These are phyloP conservation scores for Sebastes ruberrimus DNA, from an alignment of 2,797 vertebrate genomes.

Conservation along the genomic window DNA sequence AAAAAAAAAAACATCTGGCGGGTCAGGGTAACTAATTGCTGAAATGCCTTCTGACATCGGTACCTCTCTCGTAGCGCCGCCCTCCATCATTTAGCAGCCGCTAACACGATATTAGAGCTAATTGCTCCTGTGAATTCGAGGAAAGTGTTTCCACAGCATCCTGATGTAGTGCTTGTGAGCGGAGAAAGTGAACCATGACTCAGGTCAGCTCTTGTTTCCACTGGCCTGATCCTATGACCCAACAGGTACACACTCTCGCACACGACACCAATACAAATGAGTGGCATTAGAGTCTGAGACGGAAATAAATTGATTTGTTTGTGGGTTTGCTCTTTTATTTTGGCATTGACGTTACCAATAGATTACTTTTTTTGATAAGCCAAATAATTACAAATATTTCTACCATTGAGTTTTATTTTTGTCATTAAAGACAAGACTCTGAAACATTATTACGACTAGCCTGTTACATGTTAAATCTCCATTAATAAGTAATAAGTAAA, in stretches of 20 bases:
- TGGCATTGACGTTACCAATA: background rate
- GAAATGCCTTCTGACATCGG: background rate
- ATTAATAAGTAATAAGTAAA: background rate
- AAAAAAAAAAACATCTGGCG: too few species aligned
- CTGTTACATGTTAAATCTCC: background rate
- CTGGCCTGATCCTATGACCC: conserved; percentile 59
- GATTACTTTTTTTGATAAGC: background rate
- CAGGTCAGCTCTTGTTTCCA: conserved; percentile 66
- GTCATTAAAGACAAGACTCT: background rate
- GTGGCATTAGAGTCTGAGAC: accelerated
- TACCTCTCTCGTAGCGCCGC: background rate
- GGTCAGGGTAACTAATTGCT: background rate
- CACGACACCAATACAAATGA: background rate
- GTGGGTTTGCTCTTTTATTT: background rate
- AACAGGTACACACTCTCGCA: background rate
- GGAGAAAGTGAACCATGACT: conserved; percentile 71
- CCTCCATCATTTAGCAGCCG: conserved; percentile 26
- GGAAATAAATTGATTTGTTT: too few species aligned
- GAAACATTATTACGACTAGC: background rate
- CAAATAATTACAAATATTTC: background rate
- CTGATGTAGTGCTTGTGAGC: conserved; percentile 40
- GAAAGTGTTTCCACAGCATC: conserved; percentile 56
- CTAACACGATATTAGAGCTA: conserved; percentile 32
- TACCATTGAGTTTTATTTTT: background rate
- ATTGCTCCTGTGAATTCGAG: conserved; percentile 38